A percentile compares a stretch with the other conserved stretches of the same genome.
phyloP scores from a whole-genome alignment of 2,888 invertebrate species.

The Tineola bisselliella region DNA sequence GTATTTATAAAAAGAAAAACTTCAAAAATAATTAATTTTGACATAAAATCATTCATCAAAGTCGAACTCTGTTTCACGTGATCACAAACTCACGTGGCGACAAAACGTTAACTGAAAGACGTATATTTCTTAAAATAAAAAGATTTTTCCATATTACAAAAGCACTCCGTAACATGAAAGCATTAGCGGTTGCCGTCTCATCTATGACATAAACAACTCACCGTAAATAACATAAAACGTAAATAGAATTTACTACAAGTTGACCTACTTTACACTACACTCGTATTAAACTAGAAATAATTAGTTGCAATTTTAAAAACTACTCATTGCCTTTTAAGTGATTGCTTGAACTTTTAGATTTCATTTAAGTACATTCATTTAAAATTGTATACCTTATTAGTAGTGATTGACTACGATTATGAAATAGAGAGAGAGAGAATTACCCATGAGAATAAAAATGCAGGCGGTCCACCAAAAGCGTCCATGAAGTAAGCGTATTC shows the following conservation, averaged over 20 bases:
- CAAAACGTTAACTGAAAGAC: too few species aligned
- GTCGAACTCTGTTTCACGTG: too few species aligned
- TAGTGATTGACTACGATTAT: too few species aligned
- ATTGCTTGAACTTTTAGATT: too few species aligned
- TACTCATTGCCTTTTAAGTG: too few species aligned
- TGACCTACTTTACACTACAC: background rate
- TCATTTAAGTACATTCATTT: too few species aligned
- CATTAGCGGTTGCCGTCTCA: background rate
- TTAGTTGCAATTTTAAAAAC: too few species aligned
- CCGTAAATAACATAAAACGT: background rate
- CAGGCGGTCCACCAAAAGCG: constrained; percentile 91
- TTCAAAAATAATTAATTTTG: background rate
- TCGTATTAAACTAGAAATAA: background rate
- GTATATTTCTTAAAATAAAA: background rate
- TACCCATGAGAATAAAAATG: constrained; percentile 94
- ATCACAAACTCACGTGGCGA: too few species aligned
- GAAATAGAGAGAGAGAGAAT: constrained; percentile 14
- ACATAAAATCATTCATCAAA: too few species aligned
- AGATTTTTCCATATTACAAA: background rate
- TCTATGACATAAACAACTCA: background rate
- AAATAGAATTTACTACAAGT: background rate
- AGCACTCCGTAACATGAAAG: background rate
- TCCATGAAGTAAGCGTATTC: constrained; percentile 97
- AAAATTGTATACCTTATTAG: too few species aligned
- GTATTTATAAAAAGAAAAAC: background rate